phyloP scores from a whole-genome alignment of 2,113 vertebrate genomes.

The Lasiurus borealis region DNA sequence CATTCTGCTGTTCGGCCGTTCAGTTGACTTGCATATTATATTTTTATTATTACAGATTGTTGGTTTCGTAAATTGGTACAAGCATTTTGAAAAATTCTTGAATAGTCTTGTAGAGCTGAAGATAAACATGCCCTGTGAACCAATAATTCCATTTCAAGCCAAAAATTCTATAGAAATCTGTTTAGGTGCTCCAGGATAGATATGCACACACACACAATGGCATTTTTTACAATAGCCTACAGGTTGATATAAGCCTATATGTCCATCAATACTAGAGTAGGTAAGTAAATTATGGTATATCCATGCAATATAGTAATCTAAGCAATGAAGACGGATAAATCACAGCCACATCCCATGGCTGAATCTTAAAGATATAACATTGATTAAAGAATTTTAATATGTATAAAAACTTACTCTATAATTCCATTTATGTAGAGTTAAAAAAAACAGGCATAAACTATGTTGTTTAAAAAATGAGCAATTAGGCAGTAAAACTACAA shows the following conservation, averaged over 20 bases:
- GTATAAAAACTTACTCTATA: not conserved
- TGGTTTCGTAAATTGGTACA: conserved; percentile 1
- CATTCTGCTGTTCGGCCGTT: no score
- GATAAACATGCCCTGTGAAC: not conserved
- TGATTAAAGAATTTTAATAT: not conserved
- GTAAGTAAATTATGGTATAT: not conserved
- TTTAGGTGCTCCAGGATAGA: not conserved
- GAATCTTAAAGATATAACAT: conserved; percentile 35
- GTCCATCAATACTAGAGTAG: not conserved
- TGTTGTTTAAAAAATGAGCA: conserved; percentile 41
- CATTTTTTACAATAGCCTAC: not conserved
- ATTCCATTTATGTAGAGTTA: not conserved
- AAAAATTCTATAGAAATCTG: conserved; percentile 28
- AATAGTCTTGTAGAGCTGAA: not conserved
- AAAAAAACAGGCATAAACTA: conserved; percentile 1
- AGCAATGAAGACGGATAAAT: conserved; percentile 19
- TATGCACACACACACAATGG: not conserved
- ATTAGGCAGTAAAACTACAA: not conserved
- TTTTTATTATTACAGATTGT: not conserved
- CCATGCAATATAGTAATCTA: not conserved
- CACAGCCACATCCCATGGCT: not conserved
- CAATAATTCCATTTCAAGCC: not conserved
- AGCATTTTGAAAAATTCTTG: not conserved
- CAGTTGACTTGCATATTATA: no score
- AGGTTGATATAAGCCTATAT: not conserved